Conservation (phyloP, 1,140 invertebrate genomes). For the Ceratosolen solmsi region DNA sequence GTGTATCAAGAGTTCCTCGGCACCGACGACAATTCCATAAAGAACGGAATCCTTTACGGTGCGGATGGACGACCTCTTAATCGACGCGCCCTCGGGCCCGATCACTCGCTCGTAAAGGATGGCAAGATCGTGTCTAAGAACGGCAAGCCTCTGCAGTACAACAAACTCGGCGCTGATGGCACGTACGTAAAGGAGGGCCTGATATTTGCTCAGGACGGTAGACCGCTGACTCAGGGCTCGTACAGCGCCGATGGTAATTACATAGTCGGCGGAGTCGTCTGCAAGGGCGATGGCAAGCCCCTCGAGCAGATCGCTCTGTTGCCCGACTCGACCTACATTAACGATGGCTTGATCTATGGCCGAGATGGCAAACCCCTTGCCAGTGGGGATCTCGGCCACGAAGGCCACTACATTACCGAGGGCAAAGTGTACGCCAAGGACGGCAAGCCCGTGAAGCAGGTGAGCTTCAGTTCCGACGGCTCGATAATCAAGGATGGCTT, state of each 20-base stretch:
- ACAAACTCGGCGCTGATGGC: constrained; percentile 63
- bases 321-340: constrained; percentile 66
- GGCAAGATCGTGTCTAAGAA: constrained; percentile 67
- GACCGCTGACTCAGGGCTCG: constrained; percentile 66
- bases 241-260: constrained; percentile 65
- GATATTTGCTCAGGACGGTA: constrained; percentile 62
- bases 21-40: constrained; percentile 64
- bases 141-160: constrained; percentile 64
- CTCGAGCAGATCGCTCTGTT: constrained; percentile 62
- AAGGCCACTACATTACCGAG: constrained; percentile 62
- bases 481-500: constrained; percentile 67
- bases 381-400: constrained; percentile 63
- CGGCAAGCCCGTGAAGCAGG: constrained; percentile 67
- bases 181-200: constrained; percentile 69
- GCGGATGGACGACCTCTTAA: constrained; percentile 58
- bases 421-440: constrained; percentile 69
- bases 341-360: constrained; percentile 67
- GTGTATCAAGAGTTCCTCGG: constrained; percentile 65
- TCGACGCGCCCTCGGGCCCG: constrained; percentile 61
- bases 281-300: constrained; percentile 65
- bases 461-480: constrained; percentile 68
- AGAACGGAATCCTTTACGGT: constrained; percentile 64
- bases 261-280: constrained; percentile 67
- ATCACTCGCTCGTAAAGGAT: constrained; percentile 63
- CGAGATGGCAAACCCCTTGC: constrained; percentile 62